A percentile compares a stretch with the other conserved stretches of the same genome.
phyloP scores from a whole-genome alignment of 30 jellyfish, hydroid and myxozoan species.

The Hydractinia symbiolongicarpus region DNA sequence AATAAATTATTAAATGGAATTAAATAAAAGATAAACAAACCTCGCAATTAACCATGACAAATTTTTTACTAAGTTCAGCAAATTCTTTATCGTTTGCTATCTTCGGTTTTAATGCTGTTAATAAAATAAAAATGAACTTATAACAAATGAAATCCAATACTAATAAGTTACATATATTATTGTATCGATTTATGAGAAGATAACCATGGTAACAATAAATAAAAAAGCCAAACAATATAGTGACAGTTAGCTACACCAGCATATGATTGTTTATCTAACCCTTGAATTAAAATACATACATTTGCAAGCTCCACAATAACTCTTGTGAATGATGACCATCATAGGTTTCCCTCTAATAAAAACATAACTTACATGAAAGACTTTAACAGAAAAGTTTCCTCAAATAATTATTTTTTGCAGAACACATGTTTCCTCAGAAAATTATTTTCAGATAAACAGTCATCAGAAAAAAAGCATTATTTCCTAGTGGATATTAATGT shows the following conservation, averaged over 20 bases:
- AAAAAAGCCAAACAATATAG: too few relatives aligned
- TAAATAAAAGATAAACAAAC: slow-evolving; percentile 27
- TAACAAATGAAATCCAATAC: too few relatives aligned
- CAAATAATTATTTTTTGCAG: too few relatives aligned
- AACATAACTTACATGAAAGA: neutral
- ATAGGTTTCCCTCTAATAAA: slow-evolving; percentile 80
- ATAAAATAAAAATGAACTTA: neutral
- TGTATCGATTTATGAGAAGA: too few relatives aligned
- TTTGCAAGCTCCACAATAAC: slow-evolving; percentile 99
- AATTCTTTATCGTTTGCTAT: slow-evolving; percentile 49
- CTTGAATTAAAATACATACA: slow-evolving; percentile 30
- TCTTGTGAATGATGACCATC: slow-evolving; percentile 68
- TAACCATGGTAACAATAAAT: too few relatives aligned
- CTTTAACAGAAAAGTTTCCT: too few relatives aligned
- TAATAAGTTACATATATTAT: too few relatives aligned
- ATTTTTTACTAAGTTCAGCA: slow-evolving; percentile 80
- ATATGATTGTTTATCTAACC: too few relatives aligned
- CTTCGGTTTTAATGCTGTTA: slow-evolving; percentile 79
- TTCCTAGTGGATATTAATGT: neutral
- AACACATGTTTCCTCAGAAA: too few relatives aligned
- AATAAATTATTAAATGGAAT: neutral
- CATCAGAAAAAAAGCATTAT: neutral
- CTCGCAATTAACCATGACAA: slow-evolving; percentile 82
- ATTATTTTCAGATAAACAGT: too few relatives aligned
- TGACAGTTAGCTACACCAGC: too few relatives aligned